phyloP scores from a whole-genome alignment of 2,888 invertebrate genomes.

The Trilocha varians region DNA sequence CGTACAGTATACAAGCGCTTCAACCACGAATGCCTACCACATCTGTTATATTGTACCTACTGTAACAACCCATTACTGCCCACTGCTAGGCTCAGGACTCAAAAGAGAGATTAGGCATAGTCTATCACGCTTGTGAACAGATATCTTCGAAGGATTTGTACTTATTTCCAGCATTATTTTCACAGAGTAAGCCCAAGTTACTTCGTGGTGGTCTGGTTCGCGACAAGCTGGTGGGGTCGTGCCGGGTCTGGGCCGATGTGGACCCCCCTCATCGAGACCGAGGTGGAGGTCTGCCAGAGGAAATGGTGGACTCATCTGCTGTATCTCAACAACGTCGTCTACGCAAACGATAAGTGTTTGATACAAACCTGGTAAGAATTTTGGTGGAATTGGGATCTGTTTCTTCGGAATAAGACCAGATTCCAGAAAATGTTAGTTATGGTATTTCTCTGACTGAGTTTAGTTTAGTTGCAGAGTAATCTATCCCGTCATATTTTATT shows the following conservation, averaged over 20 bases:
- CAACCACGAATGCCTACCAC: too few species aligned
- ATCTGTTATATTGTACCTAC: too few species aligned
- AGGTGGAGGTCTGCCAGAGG: slow-evolving; percentile 44
- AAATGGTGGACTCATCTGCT: slow-evolving; percentile 64
- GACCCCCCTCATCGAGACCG: slow-evolving; percentile 42
- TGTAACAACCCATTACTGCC: too few species aligned
- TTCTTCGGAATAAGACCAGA: too few species aligned
- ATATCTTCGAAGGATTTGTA: not conserved
- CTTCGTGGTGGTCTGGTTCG: slow-evolving; percentile 57
- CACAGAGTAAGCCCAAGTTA: slow-evolving; percentile 53
- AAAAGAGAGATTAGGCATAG: too few species aligned
- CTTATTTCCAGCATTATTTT: not conserved
- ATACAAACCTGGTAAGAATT: slow-evolving; percentile 57
- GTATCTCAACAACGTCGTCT: slow-evolving; percentile 53
- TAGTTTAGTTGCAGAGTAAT: too few species aligned
- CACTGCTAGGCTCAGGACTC: too few species aligned
- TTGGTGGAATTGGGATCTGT: not conserved
- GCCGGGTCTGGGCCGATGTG: slow-evolving; percentile 49
- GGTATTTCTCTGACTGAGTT: too few species aligned
- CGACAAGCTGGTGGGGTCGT: slow-evolving; percentile 54
- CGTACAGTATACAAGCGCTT: too few species aligned
- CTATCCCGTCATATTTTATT: too few species aligned
- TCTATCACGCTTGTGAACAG: too few species aligned
- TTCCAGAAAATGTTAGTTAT: too few species aligned
- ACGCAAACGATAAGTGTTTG: slow-evolving; percentile 53